phyloP scores from a whole-genome alignment of 2,113 vertebrate species.

The Stegastes partitus region DNA sequence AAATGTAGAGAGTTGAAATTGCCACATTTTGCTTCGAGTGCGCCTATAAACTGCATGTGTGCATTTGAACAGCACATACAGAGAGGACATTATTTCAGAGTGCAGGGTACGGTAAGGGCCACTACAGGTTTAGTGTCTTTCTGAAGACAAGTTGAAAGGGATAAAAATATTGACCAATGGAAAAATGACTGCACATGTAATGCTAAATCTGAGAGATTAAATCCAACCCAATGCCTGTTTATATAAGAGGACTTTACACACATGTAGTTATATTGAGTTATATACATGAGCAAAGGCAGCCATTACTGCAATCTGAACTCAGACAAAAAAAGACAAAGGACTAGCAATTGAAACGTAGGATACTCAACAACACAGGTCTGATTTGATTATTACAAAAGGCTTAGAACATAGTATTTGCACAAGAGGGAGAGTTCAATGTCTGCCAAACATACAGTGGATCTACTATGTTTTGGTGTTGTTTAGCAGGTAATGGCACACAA shows the following conservation, averaged over 20 bases:
- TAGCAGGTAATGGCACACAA: not conserved
- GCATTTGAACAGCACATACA: not conserved
- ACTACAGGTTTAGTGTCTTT: not conserved
- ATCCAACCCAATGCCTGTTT: not conserved
- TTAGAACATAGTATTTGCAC: no score
- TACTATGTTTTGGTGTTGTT: not conserved
- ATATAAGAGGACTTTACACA: not conserved
- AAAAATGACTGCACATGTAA: not conserved
- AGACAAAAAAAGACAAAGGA: no score
- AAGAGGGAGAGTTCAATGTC: not conserved
- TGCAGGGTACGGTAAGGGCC: not conserved
- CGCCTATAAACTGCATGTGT: not conserved
- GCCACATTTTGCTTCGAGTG: not conserved
- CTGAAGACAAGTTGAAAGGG: not conserved
- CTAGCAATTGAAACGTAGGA: no score
- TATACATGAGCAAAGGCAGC: no score
- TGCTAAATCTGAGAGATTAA: slow-evolving; percentile 13
- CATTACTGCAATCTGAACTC: no score
- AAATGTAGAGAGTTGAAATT: not conserved
- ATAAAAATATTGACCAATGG: not conserved
- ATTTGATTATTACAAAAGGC: no score
- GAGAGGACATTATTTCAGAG: not conserved
- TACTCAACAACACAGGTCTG: no score
- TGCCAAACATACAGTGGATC: not conserved
- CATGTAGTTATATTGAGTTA: no score